phyloP scores from a whole-genome alignment of 1,140 invertebrate genomes.

The Ooceraea biroi region DNA sequence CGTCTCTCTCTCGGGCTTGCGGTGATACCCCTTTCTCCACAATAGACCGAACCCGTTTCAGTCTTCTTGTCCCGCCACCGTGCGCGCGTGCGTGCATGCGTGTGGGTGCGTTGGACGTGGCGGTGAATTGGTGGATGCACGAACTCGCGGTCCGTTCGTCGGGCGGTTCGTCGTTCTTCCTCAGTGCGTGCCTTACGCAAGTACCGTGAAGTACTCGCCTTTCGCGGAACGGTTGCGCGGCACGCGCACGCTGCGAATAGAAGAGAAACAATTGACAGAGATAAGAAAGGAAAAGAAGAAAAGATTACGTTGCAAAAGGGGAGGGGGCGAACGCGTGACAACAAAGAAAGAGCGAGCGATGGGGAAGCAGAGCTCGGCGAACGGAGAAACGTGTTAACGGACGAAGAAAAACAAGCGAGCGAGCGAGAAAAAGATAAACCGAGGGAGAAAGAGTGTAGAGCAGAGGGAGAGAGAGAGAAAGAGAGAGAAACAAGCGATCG shows the following conservation, averaged over 20 bases:
- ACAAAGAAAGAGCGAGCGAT: not conserved
- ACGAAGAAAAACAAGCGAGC: not conserved
- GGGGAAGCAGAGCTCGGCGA: not conserved
- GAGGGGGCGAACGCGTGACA: not conserved
- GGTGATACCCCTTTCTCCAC: constrained; percentile 8
- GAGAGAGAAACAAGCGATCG: not conserved
- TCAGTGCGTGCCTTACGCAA: constrained; percentile 73
- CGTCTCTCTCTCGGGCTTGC: not conserved
- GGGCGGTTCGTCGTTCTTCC: constrained; percentile 69
- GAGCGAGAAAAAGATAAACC: not conserved
- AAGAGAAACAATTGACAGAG: not conserved
- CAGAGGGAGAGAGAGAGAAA: not conserved
- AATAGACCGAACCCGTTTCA: constrained; percentile 6
- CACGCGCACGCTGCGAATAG: constrained; percentile 32
- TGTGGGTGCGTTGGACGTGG: constrained; percentile 56
- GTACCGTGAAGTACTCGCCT: constrained; percentile 61
- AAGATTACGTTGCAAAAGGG: too few species aligned
- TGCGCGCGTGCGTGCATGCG: constrained; percentile 20
- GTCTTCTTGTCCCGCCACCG: not conserved
- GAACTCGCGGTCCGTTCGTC: constrained; percentile 63
- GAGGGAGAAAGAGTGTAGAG: not conserved
- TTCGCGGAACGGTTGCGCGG: constrained; percentile 63
- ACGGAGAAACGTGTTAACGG: not conserved
- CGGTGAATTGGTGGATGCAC: constrained; percentile 71
- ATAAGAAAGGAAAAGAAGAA: not conserved